phyloP scores from a whole-genome alignment of 2,888 invertebrate species.

The Diploptera punctata region DNA sequence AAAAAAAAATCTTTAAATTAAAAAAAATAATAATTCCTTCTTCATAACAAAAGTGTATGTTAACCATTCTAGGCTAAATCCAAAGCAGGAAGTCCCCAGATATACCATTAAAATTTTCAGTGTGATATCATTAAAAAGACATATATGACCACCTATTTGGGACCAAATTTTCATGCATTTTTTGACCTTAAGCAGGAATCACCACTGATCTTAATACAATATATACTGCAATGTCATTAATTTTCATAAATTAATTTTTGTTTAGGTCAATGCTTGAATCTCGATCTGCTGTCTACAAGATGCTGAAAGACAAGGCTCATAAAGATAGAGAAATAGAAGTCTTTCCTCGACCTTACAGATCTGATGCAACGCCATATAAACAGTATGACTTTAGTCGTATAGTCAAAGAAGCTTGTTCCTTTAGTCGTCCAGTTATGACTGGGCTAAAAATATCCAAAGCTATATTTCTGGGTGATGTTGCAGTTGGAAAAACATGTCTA shows the following conservation, averaged over 20 bases:
- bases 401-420: slow-evolving; percentile 58
- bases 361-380: slow-evolving; percentile 63
- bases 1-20: too few species aligned
- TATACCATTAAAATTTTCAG: too few species aligned
- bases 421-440: slow-evolving; percentile 53
- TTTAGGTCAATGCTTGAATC: slow-evolving; percentile 52
- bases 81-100: too few species aligned
- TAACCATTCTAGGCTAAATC: too few species aligned
- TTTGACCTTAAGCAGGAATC: too few species aligned
- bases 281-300: slow-evolving; percentile 56
- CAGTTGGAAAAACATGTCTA: slow-evolving; percentile 78
- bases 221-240: not conserved
- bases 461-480: slow-evolving; percentile 76
- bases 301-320: slow-evolving; percentile 54
- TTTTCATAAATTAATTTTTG: not conserved
- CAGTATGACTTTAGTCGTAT: slow-evolving; percentile 61
- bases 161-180: too few species aligned
- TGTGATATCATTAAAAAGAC: too few species aligned
- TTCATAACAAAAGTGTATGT: too few species aligned
- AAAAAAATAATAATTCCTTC: too few species aligned
- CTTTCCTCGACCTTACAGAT: slow-evolving; percentile 64
- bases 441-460: slow-evolving; percentile 70
- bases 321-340: slow-evolving; percentile 58
- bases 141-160: too few species aligned
- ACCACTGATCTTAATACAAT: too few species aligned